Base-by-base conservation (phyloP, 2,113 vertebrate genomes). In the Cavia aperea region DNA sequence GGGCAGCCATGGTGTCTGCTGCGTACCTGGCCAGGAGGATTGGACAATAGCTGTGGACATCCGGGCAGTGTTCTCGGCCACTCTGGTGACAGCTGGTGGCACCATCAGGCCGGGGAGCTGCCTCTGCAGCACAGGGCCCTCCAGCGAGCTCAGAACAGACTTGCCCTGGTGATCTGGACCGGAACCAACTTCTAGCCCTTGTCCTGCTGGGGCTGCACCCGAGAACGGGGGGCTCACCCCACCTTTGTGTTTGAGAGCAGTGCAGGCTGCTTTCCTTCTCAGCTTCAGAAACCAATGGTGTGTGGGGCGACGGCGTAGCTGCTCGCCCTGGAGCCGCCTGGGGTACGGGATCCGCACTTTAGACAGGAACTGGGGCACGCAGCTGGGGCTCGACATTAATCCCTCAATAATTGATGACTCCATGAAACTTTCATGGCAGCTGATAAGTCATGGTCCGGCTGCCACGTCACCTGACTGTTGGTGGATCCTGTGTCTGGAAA, bases 341-440 rank as follows among this genome's bases (percentile, higher is more conserved):
- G 73, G 43, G 90, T 95, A 95, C 96, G 97, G 96, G 96, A 96
- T 96, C 96, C 85, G 95, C 91, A 88, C 96, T 96, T 95, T 92
- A 85, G 97, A 94, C 94, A 95, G 96, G 97, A 97, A 98, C 97
- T 97, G 97, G 98, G 97, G 97, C 96, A 91, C 97, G 79, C 98
- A 98, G 98, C 98, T 98, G 98, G 97, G 97, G 97, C 96, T 97
- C 96, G 95, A 94, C 98, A 97, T 97, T 96, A 97, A 97, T 97
- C 81, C 96, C 97, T 98, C 97, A 98, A 98, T 98, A 98, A 98
- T 98, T 98, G 85, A 98, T 98, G 95, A 96, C 94, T 94, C 97
- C 93, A 97, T 98, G 96, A 98, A 99, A 98, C 95, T 98, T 98
- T 98, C 97, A 98, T 98, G 97, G 84, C 75, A 97, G 95, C 96